phyloP scores from a whole-genome alignment of 2,797 vertebrate genomes.

The Gymnodraco acuticeps region DNA sequence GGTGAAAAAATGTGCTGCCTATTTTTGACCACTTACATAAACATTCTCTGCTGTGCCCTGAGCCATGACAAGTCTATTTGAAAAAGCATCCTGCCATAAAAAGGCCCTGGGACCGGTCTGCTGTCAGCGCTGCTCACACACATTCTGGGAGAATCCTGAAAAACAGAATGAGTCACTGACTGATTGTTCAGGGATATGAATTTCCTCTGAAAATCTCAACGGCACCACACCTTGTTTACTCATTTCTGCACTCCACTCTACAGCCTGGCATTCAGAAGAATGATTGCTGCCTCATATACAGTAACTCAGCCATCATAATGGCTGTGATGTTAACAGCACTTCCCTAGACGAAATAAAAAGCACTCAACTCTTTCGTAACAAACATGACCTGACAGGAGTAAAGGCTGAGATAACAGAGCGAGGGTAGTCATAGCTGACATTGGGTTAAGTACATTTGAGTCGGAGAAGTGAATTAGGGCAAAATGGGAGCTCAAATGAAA shows the following conservation, averaged over 20 bases:
- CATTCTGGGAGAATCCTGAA: slow-evolving; percentile 47
- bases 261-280: slow-evolving; percentile 47
- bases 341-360: slow-evolving; percentile 48
- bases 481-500: slow-evolving; percentile 73
- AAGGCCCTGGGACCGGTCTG: slow-evolving; percentile 33
- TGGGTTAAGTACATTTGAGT: slow-evolving; percentile 77
- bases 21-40: slow-evolving; percentile 68
- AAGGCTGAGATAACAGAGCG: slow-evolving; percentile 64
- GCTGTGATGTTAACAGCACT: slow-evolving; percentile 60
- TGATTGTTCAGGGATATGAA: slow-evolving; percentile 48
- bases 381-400: slow-evolving; percentile 76
- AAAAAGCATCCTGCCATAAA: slow-evolving; percentile 40
- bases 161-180: slow-evolving; percentile 56
- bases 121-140: slow-evolving; percentile 44
- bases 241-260: slow-evolving; percentile 20
- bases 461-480: slow-evolving; percentile 76
- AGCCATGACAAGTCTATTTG: slow-evolving; percentile 60
- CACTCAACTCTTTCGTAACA: slow-evolving; percentile 74
- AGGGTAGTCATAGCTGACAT: slow-evolving; percentile 68
- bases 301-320: slow-evolving; percentile 62
- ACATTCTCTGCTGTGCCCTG: slow-evolving; percentile 49
- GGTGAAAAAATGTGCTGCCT: slow-evolving; percentile 48
- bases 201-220: slow-evolving; percentile 45
- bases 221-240: slow-evolving; percentile 69
- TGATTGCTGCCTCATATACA: slow-evolving; percentile 65